Evolutionary conservation across 1,140 invertebrate species (phyloP), one percentile per base, ranked within the genome.

Genomic region (Heliothis virescens): DNA sequence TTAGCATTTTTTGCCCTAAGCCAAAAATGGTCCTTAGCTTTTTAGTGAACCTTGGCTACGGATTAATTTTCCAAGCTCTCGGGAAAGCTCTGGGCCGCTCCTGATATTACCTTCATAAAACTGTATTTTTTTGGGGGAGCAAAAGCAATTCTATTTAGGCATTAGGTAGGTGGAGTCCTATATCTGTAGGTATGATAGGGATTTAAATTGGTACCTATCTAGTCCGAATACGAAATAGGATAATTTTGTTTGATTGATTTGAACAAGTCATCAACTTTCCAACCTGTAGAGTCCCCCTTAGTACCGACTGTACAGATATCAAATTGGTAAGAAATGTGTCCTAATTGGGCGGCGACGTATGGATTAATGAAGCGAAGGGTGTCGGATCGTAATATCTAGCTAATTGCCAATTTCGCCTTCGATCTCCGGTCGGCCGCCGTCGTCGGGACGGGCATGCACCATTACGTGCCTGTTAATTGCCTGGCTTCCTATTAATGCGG

Each of bases 321-420:
- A n/a, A n/a, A n/a, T 74, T 59, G 55, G 29, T 59, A 75, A 75
- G 72, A 75, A 75, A 75, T 60, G 72, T 50, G 72, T 48, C 48
- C 47, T 76, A 79, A 78, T 60, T 63, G 73, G 59, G 55, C 59
- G 21, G 9, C 72, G 57, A 75, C 41, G 57, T 50, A 75, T 60
- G 69, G 26, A 80, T 82, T 82, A 86, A 81, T 82, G 55, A 59
- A 62, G 71, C 26, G 62, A 67, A 52, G 69, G 71, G 71, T 72
- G 67, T 53, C 55, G 79, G 71, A 71, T 82, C 81, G 83, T 87
- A 89, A 90, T 87, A 84, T 87, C 83, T 81, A 69, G 65, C 85
- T 92, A 89, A 92, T 91, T 89, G 91, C 62, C 91, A 92, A 92
- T 91, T 88, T 87, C 83, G 84, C 79, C 77, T 89, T 90, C 85